A percentile compares a stretch with the other conserved stretches of the same genome.
Conservation (phyloP, 2,888 invertebrate species). For the Hemithea aestivaria region DNA sequence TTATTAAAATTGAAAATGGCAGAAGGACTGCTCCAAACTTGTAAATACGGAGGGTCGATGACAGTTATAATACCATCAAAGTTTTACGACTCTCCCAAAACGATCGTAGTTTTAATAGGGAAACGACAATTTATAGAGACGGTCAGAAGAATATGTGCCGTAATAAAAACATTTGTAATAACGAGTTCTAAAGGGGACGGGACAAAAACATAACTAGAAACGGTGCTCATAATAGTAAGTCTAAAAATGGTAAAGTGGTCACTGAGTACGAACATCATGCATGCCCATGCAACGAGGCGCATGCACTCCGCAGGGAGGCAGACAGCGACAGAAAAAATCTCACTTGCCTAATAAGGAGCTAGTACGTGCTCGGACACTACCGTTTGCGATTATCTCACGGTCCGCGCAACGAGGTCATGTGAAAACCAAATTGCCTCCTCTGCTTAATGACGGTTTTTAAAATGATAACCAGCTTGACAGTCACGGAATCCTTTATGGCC, state of each 20-base stretch:
- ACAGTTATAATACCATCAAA: constrained; percentile 35
- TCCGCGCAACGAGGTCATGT: constrained; percentile 64
- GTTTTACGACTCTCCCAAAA: constrained; percentile 32
- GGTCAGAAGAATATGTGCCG: not conserved
- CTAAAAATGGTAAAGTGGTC: constrained; percentile 41
- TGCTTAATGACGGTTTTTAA: constrained; percentile 53
- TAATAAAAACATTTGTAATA: constrained; percentile 1
- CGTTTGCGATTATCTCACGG: constrained; percentile 74
- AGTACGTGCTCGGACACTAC: constrained; percentile 70
- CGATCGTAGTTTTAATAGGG: constrained; percentile 11
- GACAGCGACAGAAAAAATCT: constrained; percentile 53
- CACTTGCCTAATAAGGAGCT: constrained; percentile 64
- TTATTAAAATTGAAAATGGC: constrained; percentile 43
- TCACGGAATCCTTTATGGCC: constrained; percentile 54
- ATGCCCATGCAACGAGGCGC: constrained; percentile 48
- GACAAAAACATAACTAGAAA: constrained; percentile 24
- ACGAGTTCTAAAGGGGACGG: constrained; percentile 3
- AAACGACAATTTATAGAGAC: constrained; percentile 4
- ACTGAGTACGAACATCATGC: constrained; percentile 42
- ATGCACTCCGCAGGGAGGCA: constrained; percentile 27
- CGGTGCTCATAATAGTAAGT: constrained; percentile 30
- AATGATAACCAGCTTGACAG: constrained; percentile 45
- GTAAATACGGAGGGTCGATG: constrained; percentile 27
- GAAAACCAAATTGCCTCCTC: constrained; percentile 62
- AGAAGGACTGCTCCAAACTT: constrained; percentile 26